phyloP scores from a whole-genome alignment of 2,797 vertebrate species.

The Halcyon smyrnensis region DNA sequence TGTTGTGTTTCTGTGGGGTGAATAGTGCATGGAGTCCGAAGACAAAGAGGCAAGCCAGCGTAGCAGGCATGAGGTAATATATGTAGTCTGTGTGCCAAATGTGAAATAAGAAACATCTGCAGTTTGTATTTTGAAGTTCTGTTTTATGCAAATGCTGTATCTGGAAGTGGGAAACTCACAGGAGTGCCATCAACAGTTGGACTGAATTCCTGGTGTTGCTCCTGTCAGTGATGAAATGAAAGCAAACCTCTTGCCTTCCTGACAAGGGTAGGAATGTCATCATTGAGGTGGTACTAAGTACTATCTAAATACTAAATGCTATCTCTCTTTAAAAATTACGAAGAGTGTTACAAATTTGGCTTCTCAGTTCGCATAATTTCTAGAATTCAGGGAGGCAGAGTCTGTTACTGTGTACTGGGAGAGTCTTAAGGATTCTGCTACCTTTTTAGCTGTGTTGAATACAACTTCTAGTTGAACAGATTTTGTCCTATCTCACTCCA shows the following conservation, averaged over 20 bases:
- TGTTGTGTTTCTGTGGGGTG: conserved; percentile 30
- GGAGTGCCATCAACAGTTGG: not conserved
- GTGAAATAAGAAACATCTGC: conserved; percentile 74
- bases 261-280: not conserved
- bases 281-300: not conserved
- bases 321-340: not conserved
- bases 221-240: not conserved
- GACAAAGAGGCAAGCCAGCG: conserved; percentile 52
- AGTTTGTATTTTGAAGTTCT: conserved; percentile 62
- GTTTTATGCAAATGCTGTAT: conserved; percentile 47
- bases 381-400: not conserved
- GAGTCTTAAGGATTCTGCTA: not conserved
- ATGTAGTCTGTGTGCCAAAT: conserved; percentile 44
- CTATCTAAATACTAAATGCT: not conserved
- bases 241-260: not conserved
- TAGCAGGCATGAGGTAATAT: conserved; percentile 72
- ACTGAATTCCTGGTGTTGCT: not conserved
- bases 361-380: not conserved
- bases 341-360: not conserved
- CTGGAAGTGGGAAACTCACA: not conserved
- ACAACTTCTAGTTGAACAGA: not conserved
- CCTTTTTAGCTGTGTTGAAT: not conserved
- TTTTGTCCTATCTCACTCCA: accelerated
- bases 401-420: not conserved
- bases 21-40: conserved; percentile 60